These are phyloP conservation scores for Malurus cyaneus DNA, from an alignment of 2,113 vertebrate genomes.

Conservation along the genomic window DNA sequence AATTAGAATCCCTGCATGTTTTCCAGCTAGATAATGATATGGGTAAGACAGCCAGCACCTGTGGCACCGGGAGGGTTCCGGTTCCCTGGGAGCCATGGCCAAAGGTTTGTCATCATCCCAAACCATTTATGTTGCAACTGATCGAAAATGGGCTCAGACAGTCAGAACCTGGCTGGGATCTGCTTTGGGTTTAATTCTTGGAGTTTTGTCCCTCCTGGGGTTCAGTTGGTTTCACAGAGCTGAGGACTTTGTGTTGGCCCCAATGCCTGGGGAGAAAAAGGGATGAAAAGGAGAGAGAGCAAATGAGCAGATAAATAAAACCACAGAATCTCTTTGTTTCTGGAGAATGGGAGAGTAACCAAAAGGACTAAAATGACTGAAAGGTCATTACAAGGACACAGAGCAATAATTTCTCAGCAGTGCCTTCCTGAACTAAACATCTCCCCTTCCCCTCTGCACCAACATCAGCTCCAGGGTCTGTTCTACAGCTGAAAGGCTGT, in stretches of 20 bases:
- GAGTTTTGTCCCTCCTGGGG: neutral
- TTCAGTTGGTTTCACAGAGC: accelerated
- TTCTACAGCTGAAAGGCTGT: neutral
- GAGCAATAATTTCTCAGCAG: neutral
- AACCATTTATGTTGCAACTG: neutral
- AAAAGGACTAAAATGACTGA: neutral
- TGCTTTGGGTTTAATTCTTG: neutral
- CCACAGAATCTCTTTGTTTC: neutral
- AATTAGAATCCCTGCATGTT: conserved; percentile 43
- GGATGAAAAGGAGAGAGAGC: neutral
- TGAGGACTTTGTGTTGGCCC: neutral
- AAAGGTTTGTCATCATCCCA: conserved; percentile 33
- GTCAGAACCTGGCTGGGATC: neutral
- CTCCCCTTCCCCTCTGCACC: neutral
- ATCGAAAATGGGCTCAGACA: neutral
- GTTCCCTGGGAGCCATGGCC: neutral
- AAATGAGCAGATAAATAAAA: neutral
- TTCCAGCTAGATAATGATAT: conserved; percentile 40
- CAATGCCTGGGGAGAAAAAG: neutral
- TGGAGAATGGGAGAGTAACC: neutral
- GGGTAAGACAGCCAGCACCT: conserved; percentile 29
- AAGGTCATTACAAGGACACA: neutral
- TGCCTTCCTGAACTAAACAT: neutral
- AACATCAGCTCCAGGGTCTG: neutral
- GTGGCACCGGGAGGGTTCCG: neutral